phyloP scores from a whole-genome alignment of 2,797 vertebrate genomes.

The Atherinosoma microstoma region DNA sequence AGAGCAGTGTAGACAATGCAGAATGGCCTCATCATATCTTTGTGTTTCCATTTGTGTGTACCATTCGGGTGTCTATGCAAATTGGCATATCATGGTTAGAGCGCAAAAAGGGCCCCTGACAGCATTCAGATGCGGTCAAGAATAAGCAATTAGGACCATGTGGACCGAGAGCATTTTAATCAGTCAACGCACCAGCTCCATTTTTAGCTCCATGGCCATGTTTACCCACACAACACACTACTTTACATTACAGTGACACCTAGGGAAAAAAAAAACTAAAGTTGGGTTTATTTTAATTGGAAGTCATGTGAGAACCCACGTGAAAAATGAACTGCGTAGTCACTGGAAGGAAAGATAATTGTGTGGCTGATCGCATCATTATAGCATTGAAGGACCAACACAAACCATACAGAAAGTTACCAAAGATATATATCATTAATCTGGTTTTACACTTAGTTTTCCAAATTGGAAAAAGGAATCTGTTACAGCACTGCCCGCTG shows the following conservation, averaged over 20 bases:
- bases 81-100: slow-evolving; percentile 60
- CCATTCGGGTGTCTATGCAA: slow-evolving; percentile 32
- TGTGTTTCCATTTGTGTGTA: slow-evolving; percentile 22
- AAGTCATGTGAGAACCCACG: slow-evolving; percentile 16
- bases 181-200: slow-evolving; percentile 42
- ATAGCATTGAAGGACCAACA: slow-evolving; percentile 22
- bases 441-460: slow-evolving; percentile 10
- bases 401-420: slow-evolving; percentile 16
- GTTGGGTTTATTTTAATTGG: slow-evolving; percentile 23
- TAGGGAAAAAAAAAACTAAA: slow-evolving; percentile 27
- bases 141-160: slow-evolving; percentile 54
- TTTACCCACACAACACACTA: slow-evolving; percentile 18
- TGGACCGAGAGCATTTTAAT: slow-evolving; percentile 43
- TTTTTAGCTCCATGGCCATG: slow-evolving; percentile 18
- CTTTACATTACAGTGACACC: slow-evolving; percentile 38
- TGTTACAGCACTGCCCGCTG: slow-evolving; percentile 11
- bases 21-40: slow-evolving; percentile 64
- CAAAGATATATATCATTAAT: slow-evolving; percentile 14
- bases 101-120: slow-evolving; percentile 49
- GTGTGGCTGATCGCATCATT: slow-evolving; percentile 40
- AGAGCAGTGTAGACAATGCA: slow-evolving; percentile 69
- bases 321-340: slow-evolving; percentile 38
- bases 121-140: slow-evolving; percentile 62
- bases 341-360: slow-evolving; percentile 53
- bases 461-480: slow-evolving; percentile 18